Conservation (phyloP, 2,797 vertebrate genomes). For the Eleutherodactylus coqui region DNA sequence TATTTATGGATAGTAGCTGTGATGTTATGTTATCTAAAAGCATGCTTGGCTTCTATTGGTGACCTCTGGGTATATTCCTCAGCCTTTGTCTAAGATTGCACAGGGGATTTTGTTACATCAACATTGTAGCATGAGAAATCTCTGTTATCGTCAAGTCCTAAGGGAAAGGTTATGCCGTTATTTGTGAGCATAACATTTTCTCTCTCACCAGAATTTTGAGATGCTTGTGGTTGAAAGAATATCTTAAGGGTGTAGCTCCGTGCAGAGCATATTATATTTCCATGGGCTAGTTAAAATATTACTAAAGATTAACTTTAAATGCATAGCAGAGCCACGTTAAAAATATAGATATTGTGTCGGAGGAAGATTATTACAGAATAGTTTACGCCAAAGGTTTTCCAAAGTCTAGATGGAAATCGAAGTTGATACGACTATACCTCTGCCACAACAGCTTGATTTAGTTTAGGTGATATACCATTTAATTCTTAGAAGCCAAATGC, state of each 20-base stretch:
- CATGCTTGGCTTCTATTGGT: not conserved
- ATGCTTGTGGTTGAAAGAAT: not conserved
- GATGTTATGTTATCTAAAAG: not conserved
- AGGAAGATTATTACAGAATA: not conserved
- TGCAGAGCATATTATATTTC: not conserved
- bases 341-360: not conserved
- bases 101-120: slow-evolving; percentile 24
- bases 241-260: not conserved
- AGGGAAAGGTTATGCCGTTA: slow-evolving; percentile 12
- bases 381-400: not conserved
- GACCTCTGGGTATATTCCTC: slow-evolving; percentile 20
- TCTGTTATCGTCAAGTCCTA: slow-evolving; percentile 4
- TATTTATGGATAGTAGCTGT: not conserved
- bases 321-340: not conserved
- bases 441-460: not conserved
- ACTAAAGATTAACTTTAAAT: not conserved
- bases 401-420: not conserved
- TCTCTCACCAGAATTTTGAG: not conserved
- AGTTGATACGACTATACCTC: not conserved
- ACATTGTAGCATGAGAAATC: slow-evolving; percentile 15
- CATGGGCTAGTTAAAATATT: not conserved
- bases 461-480: too few species aligned
- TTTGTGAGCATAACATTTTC: slow-evolving; percentile 13
- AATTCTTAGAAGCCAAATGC: too few species aligned
- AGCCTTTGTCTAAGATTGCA: slow-evolving; percentile 7